Base-by-base conservation (phyloP, 2,797 vertebrate genomes). In the Microtus agrestis region DNA sequence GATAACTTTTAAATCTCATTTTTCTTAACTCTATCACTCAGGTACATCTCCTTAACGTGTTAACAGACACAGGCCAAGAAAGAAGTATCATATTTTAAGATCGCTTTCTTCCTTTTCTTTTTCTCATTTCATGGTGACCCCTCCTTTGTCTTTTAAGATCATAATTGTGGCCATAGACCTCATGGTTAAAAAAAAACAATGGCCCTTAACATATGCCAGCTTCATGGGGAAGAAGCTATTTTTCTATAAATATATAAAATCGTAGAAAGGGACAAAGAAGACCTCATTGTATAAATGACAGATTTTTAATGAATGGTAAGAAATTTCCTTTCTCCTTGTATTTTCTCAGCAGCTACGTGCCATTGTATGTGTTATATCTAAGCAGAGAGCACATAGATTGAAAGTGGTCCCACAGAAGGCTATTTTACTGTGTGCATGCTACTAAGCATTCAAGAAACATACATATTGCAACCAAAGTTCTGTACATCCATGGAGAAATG, bases 301-400 rank as follows among this genome's bases (percentile, higher is more conserved):
- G 56, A 54, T 65, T 89, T 94, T 10, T 31, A 21, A 73, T 43
- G 79, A 73, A 69, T 23, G 40, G 59, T 59, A 17, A 5, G 8
- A 21, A 61, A 76, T 94, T 92, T 81, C 48, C 46, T 43, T 95
- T 96, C 84, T 43, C 74, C 34, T 91, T 94, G 25, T 27, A 69
- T 65, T 93, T 94, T 81, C 29, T 91, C 71, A 79, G 23, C 71
- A 89, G 10, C 19, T 85, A 79, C 23, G 61, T 85, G 25, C 63
- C 54, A 51, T 37, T 69, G 14, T 86, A 27, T 61, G 61, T 43
- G 34, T 84, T 85, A 63, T 51, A 21, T 48, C 84, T 96, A 92
- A 80, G n/a, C 17, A 34, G 46, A 91, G 78, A 85, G 59, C 17
- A 37, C 71, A 81, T 74, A 76, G 56, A 87, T 61, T 85, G 25